phyloP scores from a whole-genome alignment of 1,140 invertebrate genomes.

The Apocrypta bakeri region DNA sequence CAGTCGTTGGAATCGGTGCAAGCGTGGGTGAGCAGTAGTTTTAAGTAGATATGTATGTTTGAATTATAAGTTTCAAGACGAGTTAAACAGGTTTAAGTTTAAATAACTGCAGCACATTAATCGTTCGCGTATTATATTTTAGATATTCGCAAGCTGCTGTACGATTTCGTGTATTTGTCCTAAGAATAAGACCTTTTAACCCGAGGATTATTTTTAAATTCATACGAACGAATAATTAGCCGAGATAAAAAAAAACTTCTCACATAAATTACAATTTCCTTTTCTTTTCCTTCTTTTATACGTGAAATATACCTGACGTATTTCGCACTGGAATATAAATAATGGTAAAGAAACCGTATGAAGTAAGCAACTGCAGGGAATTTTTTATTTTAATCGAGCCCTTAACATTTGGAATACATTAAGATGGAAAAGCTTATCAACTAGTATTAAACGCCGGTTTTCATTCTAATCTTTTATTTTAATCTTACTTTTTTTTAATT shows the following conservation, averaged over 20 bases:
- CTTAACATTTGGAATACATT: not conserved
- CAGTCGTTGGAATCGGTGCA: too few species aligned
- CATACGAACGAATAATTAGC: not conserved
- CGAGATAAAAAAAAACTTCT: not conserved
- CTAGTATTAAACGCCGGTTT: too few species aligned
- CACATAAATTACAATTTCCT: slow-evolving; percentile 3
- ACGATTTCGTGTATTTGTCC: not conserved
- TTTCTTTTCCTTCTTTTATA: not conserved
- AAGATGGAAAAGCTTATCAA: too few species aligned
- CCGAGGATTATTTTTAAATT: not conserved
- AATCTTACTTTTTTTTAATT: not conserved
- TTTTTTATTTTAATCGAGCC: not conserved
- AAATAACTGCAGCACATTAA: too few species aligned
- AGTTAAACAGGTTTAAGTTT: too few species aligned
- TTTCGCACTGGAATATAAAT: not conserved
- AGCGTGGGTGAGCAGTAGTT: too few species aligned
- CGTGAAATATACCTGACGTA: not conserved
- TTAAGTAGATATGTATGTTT: too few species aligned
- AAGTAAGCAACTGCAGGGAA: not conserved
- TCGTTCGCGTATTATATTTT: too few species aligned
- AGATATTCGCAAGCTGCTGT: too few species aligned
- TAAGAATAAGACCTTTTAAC: not conserved
- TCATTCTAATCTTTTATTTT: too few species aligned
- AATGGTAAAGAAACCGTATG: not conserved
- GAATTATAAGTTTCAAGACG: too few species aligned